Evolutionary conservation across 2,797 vertebrate species (phyloP).

Genomic region (Fratercula arctica): DNA sequence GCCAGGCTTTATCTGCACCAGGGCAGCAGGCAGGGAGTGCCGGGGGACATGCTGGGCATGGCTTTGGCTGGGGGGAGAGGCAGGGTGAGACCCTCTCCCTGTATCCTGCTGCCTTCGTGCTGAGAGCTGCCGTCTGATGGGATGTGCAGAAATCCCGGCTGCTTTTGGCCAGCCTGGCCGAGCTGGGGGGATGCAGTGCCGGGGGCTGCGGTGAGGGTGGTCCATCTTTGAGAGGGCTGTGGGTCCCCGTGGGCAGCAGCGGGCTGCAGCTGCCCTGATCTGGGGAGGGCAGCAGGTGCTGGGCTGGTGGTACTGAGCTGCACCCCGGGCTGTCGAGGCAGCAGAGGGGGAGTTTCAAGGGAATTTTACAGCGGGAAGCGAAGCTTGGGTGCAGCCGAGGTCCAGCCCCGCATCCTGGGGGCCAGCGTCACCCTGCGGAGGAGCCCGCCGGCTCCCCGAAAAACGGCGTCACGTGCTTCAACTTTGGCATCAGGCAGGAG

Average conservation of each 20-base stretch:
- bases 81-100: neutral
- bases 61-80: neutral
- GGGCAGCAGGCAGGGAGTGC: neutral
- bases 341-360: neutral
- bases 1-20: neutral
- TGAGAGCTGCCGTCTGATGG: rapidly evolving
- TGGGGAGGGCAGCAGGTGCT: neutral
- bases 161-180: neutral
- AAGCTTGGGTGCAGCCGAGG: rapidly evolving
- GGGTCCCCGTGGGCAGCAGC: rapidly evolving
- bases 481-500: slow-evolving; percentile 62
- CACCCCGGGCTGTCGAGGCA: rapidly evolving
- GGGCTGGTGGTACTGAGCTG: neutral
- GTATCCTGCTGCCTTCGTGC: neutral
- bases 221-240: neutral
- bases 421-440: neutral
- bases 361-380: rapidly evolving
- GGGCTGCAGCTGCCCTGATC: neutral
- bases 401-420: rapidly evolving
- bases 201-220: rapidly evolving
- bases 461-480: slow-evolving; percentile 50
- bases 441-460: neutral
- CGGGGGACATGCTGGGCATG: neutral
- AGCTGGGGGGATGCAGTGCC: neutral
- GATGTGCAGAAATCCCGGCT: neutral